Evolutionary conservation across 2,797 vertebrate species (phyloP), one percentile per base, ranked within the genome.

Genomic region (Alcedo quadribrachys): DNA sequence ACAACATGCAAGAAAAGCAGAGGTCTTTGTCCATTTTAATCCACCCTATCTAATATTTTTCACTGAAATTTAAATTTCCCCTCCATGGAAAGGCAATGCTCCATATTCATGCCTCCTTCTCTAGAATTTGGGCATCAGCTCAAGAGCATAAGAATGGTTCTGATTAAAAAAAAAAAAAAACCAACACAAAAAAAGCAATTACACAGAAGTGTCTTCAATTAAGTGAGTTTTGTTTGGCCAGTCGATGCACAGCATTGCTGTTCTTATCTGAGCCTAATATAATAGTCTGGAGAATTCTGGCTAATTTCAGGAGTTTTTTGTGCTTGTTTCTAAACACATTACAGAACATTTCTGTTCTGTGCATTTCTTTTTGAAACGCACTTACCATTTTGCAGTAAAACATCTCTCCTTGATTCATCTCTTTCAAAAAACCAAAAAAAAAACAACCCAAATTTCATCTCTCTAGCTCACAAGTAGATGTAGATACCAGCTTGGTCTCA

Each of bases 401-500:
- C 46, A 10, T n/a, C 37, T 90, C 20, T 82, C 43, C 71, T 70
- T 35, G 53, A 76, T 43, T 90, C 32, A 46, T 15, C 15, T 63
- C 69, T 61, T 89, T 88, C 80, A 92, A 73, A 89, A 92, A 46
- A 20, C 40, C 2, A 1, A 68, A 78, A 66, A 66, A 81, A 62
- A 6, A 9, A 5, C 37, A n/a, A n/a, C n/a, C 37, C 37, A 37
- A 14, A 15, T 79, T 93, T 81, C 65, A 65, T 65, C 46, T 80
- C 57, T 57, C 42, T 60, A 45, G 8, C 51, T 93, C 2, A 8
- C 65, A 85, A 87, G 32, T 8, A 66, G 3, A 2, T 37, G 46
- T 54, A 87, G 69, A 42, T 57, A 48, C 62, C 69, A 87, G 71
- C 93, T 81, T 63, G 87, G 71, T 70, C 93, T 88, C 93, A 91